Conservation (phyloP, 2,888 invertebrate genomes). For the Xanthia icteritia region DNA sequence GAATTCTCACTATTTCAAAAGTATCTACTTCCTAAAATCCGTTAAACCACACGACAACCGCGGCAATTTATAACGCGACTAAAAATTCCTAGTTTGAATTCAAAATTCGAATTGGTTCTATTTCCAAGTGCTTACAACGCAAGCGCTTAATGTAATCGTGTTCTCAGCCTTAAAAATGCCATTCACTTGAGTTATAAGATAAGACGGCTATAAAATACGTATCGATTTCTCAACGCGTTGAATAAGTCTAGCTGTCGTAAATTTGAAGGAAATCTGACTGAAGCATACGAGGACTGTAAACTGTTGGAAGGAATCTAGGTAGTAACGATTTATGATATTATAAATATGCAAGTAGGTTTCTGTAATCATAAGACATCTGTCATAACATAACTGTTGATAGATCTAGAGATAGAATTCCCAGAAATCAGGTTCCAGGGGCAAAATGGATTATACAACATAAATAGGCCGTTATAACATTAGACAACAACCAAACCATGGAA, state of each 20-base stretch:
- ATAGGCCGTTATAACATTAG: background rate
- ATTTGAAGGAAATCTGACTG: slow-evolving; percentile 48
- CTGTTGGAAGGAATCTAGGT: slow-evolving; percentile 1
- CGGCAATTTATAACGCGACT: slow-evolving; percentile 13
- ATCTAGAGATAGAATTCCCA: background rate
- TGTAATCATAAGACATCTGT: slow-evolving; percentile 3
- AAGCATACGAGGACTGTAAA: slow-evolving; percentile 37
- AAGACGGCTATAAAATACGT: slow-evolving; percentile 59
- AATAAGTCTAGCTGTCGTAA: slow-evolving; percentile 56
- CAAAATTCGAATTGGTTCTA: slow-evolving; percentile 36
- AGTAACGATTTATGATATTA: slow-evolving; percentile 2
- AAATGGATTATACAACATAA: background rate
- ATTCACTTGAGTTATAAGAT: slow-evolving; percentile 57
- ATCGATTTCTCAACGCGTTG: slow-evolving; percentile 57
- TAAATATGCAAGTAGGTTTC: slow-evolving; percentile 21
- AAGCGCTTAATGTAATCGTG: slow-evolving; percentile 49
- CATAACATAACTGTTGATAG: background rate
- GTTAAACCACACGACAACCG: slow-evolving; percentile 16
- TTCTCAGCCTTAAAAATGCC: slow-evolving; percentile 53
- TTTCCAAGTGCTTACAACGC: slow-evolving; percentile 38
- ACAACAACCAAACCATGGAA: background rate
- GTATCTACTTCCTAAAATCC: background rate
- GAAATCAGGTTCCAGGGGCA: background rate
- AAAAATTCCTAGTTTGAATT: slow-evolving; percentile 32
- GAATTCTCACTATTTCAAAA: background rate